Evolutionary conservation across 2,113 vertebrate genomes (phyloP).

Genomic region (Perca flavescens): DNA sequence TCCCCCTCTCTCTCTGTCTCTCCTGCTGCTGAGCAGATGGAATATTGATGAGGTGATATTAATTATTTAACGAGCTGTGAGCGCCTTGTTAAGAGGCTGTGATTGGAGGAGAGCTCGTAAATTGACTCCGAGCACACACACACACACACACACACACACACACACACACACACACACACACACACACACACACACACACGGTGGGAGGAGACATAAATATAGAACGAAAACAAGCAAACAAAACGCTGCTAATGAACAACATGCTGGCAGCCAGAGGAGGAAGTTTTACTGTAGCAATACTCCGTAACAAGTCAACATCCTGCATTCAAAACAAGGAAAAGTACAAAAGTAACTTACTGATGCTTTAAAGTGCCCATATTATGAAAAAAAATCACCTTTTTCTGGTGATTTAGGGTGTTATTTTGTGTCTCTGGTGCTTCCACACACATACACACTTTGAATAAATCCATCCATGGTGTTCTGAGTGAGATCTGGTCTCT

Average conservation of each 20-base stretch:
- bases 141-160: slow-evolving; percentile 6
- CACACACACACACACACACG: background rate
- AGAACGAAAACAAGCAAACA: background rate
- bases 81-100: slow-evolving; percentile 51
- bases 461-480: too few species aligned
- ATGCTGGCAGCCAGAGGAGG: background rate
- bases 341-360: too few species aligned
- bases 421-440: too few species aligned
- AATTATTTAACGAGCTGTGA: slow-evolving; percentile 67
- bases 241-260: background rate
- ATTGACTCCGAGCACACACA: slow-evolving; percentile 9
- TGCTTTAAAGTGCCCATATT: too few species aligned
- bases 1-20: background rate
- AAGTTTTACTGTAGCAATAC: too few species aligned
- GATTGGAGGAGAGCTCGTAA: slow-evolving; percentile 65
- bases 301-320: too few species aligned
- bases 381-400: too few species aligned
- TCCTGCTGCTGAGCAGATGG: slow-evolving; percentile 47
- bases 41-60: slow-evolving; percentile 68
- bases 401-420: too few species aligned
- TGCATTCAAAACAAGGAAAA: too few species aligned
- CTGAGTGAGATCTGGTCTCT: too few species aligned
- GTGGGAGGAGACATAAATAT: background rate
- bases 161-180: slow-evolving; percentile 16
- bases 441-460: too few species aligned